phyloP scores from a whole-genome alignment of 2,113 vertebrate species.

The Mohoua ochrocephala region DNA sequence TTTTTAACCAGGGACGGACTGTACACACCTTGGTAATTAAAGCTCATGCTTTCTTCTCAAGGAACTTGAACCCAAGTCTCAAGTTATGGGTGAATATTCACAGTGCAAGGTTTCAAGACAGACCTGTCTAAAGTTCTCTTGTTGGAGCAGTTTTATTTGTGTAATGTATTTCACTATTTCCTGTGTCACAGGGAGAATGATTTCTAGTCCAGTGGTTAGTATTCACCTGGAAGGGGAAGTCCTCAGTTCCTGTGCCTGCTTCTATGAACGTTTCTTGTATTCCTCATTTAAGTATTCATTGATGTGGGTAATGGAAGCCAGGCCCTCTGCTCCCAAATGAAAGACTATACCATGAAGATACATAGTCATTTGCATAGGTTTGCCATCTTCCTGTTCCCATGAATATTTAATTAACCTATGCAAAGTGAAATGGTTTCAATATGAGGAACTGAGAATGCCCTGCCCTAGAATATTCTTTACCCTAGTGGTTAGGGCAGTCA shows the following conservation, averaged over 20 bases:
- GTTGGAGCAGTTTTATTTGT: constrained; percentile 58
- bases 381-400: constrained; percentile 56
- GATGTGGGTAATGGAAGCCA: constrained; percentile 55
- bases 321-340: constrained; percentile 45
- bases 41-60: constrained; percentile 41
- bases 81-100: constrained; percentile 51
- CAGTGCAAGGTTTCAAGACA: constrained; percentile 33
- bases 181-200: background rate
- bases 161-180: constrained; percentile 28
- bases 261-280: constrained; percentile 27
- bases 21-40: constrained; percentile 56
- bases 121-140: constrained; percentile 49
- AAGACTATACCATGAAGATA: constrained; percentile 31
- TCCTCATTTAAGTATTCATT: constrained; percentile 62
- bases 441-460: constrained; percentile 54
- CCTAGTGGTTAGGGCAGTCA: constrained; percentile 41
- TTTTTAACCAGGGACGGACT: background rate
- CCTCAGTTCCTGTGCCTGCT: constrained; percentile 40
- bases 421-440: constrained; percentile 56
- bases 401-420: constrained; percentile 62
- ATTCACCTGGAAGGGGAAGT: constrained; percentile 57
- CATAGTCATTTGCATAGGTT: constrained; percentile 42
- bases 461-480: constrained; percentile 42
- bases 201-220: constrained; percentile 33
- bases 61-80: constrained; percentile 44